These are phyloP conservation scores for Aulostomus chinensis DNA, from an alignment of 2,797 vertebrate genomes.

Conservation along the genomic window DNA sequence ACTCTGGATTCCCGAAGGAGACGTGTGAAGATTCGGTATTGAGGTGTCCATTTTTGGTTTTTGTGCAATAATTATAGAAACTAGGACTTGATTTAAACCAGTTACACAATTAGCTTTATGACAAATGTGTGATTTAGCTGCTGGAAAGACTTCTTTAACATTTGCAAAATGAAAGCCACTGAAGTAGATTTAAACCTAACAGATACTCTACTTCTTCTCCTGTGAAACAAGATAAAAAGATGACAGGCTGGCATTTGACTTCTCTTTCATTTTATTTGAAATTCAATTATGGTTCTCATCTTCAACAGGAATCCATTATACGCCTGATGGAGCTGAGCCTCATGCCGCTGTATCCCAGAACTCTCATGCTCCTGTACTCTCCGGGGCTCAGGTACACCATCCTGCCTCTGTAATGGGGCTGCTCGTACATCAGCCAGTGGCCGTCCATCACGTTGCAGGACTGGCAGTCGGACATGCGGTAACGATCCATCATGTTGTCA, in stretches of 20 bases:
- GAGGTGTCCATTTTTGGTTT: too few species aligned
- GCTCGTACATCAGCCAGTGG: constrained; percentile 75
- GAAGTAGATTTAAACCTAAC: too few species aligned
- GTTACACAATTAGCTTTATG: too few species aligned
- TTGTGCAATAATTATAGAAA: too few species aligned
- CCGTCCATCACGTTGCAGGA: constrained; percentile 72
- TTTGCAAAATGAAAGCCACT: too few species aligned
- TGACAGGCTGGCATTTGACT: constrained; percentile 8
- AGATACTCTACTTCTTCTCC: too few species aligned
- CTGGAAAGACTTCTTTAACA: too few species aligned
- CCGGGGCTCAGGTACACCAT: constrained; percentile 72
- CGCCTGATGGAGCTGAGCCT: constrained; percentile 64
- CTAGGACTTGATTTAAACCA: too few species aligned
- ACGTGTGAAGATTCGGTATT: too few species aligned
- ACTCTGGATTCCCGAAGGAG: neutral
- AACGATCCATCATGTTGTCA: constrained; percentile 64
- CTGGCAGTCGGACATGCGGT: constrained; percentile 64
- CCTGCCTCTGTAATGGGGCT: constrained; percentile 65
- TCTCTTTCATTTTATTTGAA: constrained; percentile 38
- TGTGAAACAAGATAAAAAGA: too few species aligned
- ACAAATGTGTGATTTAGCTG: too few species aligned
- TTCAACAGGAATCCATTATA: constrained; percentile 65
- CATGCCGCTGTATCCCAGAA: constrained; percentile 56
- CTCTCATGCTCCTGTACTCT: constrained; percentile 71
- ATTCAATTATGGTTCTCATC: constrained; percentile 4